phyloP scores from a whole-genome alignment of 2,113 vertebrate genomes.

The Cacatua alba region DNA sequence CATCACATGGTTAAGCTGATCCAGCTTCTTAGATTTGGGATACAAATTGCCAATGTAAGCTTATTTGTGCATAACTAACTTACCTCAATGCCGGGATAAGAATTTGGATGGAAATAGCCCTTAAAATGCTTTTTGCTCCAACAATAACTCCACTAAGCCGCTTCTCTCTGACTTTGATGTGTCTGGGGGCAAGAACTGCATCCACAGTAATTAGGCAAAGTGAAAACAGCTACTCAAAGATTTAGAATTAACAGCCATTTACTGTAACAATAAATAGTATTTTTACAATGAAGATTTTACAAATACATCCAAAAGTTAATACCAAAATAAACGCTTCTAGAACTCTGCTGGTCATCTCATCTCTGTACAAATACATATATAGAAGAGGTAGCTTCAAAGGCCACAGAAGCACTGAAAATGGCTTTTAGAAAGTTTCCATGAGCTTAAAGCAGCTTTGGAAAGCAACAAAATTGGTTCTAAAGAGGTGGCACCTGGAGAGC shows the following conservation, averaged over 20 bases:
- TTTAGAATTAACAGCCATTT: not conserved
- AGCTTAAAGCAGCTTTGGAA: not conserved
- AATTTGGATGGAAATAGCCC: rapidly evolving
- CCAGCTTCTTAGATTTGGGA: rapidly evolving
- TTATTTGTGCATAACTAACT: rapidly evolving
- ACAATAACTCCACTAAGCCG: rapidly evolving
- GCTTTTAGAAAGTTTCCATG: not conserved
- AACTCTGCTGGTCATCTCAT: not conserved
- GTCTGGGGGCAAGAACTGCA: not conserved
- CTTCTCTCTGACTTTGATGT: too few species aligned
- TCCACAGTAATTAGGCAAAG: rapidly evolving
- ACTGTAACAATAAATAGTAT: slow-evolving; percentile 35
- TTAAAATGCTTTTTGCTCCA: not conserved
- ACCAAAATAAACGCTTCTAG: slow-evolving; percentile 28
- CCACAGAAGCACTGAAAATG: not conserved
- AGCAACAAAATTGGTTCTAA: not conserved
- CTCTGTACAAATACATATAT: slow-evolving; percentile 17
- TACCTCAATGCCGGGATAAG: rapidly evolving
- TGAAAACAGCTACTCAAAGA: rapidly evolving
- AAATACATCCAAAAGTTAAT: slow-evolving; percentile 20
- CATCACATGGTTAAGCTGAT: rapidly evolving
- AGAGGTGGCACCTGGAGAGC: not conserved
- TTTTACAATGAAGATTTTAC: slow-evolving; percentile 35
- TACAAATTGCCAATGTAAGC: rapidly evolving
- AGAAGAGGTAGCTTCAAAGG: slow-evolving; percentile 36